These are phyloP conservation scores for Oscarella lobularis DNA, from an alignment of 37 sponge, comb jelly and placozoan species.

Conservation along the genomic window DNA sequence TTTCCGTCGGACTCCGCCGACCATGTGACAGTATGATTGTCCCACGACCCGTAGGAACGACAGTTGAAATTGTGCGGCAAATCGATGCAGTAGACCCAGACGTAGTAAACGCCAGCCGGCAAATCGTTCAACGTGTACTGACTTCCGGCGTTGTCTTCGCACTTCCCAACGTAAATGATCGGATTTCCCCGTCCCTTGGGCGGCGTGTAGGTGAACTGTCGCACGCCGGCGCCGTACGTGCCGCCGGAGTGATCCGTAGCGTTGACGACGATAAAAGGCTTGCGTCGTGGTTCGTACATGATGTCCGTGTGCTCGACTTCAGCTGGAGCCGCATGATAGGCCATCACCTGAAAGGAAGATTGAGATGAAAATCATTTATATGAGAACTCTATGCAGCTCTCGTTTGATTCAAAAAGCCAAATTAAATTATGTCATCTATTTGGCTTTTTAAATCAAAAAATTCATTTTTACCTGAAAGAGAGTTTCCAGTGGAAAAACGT, in stretches of 20 bases:
- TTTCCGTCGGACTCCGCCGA: neutral
- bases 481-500: neutral
- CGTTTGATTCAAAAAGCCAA: too few species aligned
- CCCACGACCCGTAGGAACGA: conserved; percentile 1
- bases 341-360: neutral
- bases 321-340: neutral
- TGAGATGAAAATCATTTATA: neutral
- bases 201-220: neutral
- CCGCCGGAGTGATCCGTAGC: neutral
- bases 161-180: neutral
- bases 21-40: neutral
- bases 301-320: neutral
- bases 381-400: too few species aligned
- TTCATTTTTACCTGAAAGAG: too few species aligned
- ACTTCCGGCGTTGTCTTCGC: neutral
- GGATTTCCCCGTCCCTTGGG: neutral
- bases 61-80: neutral
- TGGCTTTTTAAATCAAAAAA: too few species aligned
- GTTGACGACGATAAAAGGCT: neutral
- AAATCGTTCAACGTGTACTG: neutral
- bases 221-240: neutral
- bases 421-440: too few species aligned
- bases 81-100: conserved; percentile 2
- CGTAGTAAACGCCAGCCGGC: neutral
- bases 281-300: neutral